phyloP scores from a whole-genome alignment of 1,140 invertebrate species.

The Drosophila rhopaloa region DNA sequence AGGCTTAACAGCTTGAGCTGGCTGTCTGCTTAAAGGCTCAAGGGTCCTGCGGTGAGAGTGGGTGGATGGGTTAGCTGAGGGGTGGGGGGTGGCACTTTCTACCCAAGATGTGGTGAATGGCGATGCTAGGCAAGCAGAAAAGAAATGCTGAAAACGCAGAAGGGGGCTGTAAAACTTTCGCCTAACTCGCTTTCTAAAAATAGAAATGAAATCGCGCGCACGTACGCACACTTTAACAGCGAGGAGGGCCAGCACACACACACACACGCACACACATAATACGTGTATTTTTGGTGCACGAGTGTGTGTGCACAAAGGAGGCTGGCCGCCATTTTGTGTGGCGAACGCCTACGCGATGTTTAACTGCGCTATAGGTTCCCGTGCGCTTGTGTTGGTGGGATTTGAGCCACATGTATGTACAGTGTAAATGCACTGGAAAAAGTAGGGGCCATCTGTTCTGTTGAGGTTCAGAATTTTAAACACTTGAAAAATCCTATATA shows the following conservation, averaged over 20 bases:
- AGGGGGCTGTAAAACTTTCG: slow-evolving; percentile 56
- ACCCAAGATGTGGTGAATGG: slow-evolving; percentile 36
- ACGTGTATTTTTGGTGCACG: slow-evolving; percentile 4
- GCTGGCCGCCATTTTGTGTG: slow-evolving; percentile 77
- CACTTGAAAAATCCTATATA: not conserved
- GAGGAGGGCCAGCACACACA: slow-evolving; percentile 29
- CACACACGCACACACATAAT: slow-evolving; percentile 19
- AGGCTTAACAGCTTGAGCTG: slow-evolving; percentile 47
- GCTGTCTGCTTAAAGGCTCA: slow-evolving; percentile 27
- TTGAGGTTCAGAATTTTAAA: not conserved
- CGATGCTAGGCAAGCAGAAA: slow-evolving; percentile 39
- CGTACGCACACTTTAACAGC: slow-evolving; percentile 49
- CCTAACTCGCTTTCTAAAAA: slow-evolving; percentile 70
- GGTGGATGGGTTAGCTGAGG: not conserved
- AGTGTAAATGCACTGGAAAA: slow-evolving; percentile 11
- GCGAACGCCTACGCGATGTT: slow-evolving; percentile 70
- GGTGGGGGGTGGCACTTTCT: slow-evolving; percentile 4
- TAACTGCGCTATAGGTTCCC: slow-evolving; percentile 33
- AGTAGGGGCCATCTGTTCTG: not conserved
- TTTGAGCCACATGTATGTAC: slow-evolving; percentile 16
- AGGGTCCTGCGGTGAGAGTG: slow-evolving; percentile 11
- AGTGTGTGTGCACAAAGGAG: slow-evolving; percentile 63
- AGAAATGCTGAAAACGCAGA: slow-evolving; percentile 31
- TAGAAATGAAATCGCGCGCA: slow-evolving; percentile 80
- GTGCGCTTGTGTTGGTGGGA: slow-evolving; percentile 23